Evolutionary conservation across 2,888 invertebrate species (phyloP).

Genomic region (Leptinotarsa juncta): DNA sequence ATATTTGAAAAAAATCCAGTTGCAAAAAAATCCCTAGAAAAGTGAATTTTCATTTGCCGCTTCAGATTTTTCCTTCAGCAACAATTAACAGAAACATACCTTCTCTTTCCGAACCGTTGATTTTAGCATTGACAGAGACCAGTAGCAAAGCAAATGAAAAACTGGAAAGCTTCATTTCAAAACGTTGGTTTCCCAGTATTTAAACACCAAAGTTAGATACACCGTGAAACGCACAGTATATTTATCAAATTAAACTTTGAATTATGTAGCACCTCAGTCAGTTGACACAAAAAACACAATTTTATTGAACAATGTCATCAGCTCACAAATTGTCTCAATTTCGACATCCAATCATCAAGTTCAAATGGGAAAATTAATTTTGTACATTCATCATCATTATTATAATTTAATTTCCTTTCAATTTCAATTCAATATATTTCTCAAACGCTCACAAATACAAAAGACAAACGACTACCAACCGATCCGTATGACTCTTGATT

Average conservation of each 20-base stretch:
- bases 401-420: too few species aligned
- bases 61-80: too few species aligned
- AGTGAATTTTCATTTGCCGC: too few species aligned
- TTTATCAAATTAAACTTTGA: neutral
- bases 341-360: too few species aligned
- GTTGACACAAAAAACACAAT: neutral
- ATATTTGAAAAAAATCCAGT: too few species aligned
- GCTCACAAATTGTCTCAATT: too few species aligned
- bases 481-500: neutral
- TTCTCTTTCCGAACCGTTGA: conserved; percentile 47
- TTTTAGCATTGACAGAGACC: conserved; percentile 40
- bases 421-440: neutral
- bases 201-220: neutral
- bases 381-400: too few species aligned
- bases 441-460: neutral
- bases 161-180: conserved; percentile 38
- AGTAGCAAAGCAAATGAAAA: conserved; percentile 42
- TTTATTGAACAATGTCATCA: neutral
- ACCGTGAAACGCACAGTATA: neutral
- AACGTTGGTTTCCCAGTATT: conserved; percentile 24
- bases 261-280: conserved; percentile 8
- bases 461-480: neutral
- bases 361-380: too few species aligned
- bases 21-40: too few species aligned
- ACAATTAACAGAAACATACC: conserved; percentile 31